phyloP scores from a whole-genome alignment of 2,888 invertebrate genomes.

The Netelia inedita region DNA sequence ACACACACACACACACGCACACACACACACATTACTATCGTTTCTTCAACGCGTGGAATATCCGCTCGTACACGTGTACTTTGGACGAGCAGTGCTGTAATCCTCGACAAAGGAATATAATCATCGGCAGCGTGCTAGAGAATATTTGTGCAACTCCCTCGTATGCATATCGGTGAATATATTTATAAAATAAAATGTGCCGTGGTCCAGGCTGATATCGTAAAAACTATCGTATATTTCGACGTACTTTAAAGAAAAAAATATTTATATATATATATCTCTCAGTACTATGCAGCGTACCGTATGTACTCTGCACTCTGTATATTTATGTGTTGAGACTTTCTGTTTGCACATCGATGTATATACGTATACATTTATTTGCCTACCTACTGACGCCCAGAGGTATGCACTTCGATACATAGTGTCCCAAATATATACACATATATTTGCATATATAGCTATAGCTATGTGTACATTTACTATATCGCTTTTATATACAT shows the following conservation, averaged over 20 bases:
- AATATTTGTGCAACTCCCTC: not conserved
- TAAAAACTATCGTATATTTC: not conserved
- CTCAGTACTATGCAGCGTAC: too few relatives aligned
- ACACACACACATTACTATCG: too few relatives aligned
- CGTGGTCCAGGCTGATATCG: not conserved
- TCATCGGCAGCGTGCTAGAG: too few relatives aligned
- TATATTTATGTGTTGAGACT: not conserved
- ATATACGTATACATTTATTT: slow-evolving; percentile 38
- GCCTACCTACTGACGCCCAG: slow-evolving; percentile 36
- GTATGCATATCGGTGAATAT: not conserved
- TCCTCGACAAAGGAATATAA: not conserved
- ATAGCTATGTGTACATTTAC: not conserved
- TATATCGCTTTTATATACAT: not conserved
- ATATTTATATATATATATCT: too few relatives aligned
- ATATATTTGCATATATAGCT: not conserved
- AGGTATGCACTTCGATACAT: slow-evolving; percentile 8
- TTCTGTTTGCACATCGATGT: slow-evolving; percentile 5
- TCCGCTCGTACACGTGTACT: too few relatives aligned
- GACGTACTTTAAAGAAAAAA: too few relatives aligned
- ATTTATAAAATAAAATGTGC: not conserved
- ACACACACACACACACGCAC: too few relatives aligned
- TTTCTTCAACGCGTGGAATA: too few relatives aligned
- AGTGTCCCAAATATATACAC: not conserved
- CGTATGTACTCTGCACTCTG: not conserved
- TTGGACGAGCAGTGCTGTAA: not conserved